These are phyloP conservation scores for Aplochiton taeniatus DNA, from an alignment of 2,797 vertebrate species.

Conservation along the genomic window DNA sequence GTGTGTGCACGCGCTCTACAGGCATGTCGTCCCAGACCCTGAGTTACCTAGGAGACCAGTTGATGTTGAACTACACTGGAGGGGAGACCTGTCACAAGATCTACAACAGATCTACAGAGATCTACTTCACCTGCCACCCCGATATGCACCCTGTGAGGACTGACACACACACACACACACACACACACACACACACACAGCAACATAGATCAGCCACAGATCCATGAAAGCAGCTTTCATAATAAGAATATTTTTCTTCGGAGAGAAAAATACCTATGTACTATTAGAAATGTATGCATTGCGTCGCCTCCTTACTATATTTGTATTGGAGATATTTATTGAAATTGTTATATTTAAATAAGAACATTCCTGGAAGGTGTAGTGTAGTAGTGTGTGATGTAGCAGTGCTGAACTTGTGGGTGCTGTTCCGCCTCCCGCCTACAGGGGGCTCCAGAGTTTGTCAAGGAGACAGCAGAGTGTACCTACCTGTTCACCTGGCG, in stretches of 20 bases:
- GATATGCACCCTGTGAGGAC: constrained; percentile 77
- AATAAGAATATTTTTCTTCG: not conserved
- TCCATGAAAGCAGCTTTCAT: no score
- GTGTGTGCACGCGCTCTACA: constrained; percentile 43
- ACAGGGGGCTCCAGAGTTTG: constrained; percentile 81
- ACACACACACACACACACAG: constrained; percentile 3
- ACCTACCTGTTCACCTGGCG: constrained; percentile 93
- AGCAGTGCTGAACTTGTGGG: no score
- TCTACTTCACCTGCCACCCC: constrained; percentile 89
- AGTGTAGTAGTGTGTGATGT: no score
- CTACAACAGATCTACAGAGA: constrained; percentile 85
- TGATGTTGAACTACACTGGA: constrained; percentile 89
- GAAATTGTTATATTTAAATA: no score
- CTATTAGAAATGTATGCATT: no score
- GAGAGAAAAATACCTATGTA: no score
- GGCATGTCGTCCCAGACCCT: constrained; percentile 82
- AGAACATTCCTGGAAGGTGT: no score
- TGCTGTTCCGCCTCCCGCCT: not conserved
- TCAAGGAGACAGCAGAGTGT: constrained; percentile 91
- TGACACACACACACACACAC: not conserved
- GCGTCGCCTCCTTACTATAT: no score
- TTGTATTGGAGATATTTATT: no score
- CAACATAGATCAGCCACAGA: no score
- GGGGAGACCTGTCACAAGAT: constrained; percentile 88
- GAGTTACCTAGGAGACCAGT: constrained; percentile 85